phyloP scores from a whole-genome alignment of 2,888 invertebrate genomes.

The Cryptocephalus moraei region DNA sequence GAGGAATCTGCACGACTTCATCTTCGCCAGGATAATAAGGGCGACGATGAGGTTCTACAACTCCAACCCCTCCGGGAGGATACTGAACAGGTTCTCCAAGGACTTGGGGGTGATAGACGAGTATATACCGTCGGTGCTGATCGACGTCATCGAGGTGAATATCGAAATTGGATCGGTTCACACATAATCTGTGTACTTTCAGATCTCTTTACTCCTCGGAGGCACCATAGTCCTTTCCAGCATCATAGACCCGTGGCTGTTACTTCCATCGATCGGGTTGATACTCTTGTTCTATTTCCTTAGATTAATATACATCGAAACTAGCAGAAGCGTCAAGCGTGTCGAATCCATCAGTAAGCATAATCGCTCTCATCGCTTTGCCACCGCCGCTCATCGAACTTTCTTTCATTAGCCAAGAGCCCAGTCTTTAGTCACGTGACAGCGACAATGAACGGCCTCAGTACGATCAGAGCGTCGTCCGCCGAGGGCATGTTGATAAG shows the following conservation, averaged over 20 bases:
- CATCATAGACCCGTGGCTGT: slow-evolving; percentile 58
- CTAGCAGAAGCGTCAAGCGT: slow-evolving; percentile 64
- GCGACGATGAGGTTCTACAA: slow-evolving; percentile 36
- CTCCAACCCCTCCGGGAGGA: slow-evolving; percentile 34
- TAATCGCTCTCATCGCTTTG: not conserved
- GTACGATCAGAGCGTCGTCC: slow-evolving; percentile 63
- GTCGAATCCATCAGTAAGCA: slow-evolving; percentile 57
- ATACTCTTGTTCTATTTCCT: slow-evolving; percentile 54
- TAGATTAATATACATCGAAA: slow-evolving; percentile 58
- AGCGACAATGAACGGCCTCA: slow-evolving; percentile 64
- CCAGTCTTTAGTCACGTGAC: slow-evolving; percentile 70
- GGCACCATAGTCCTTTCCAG: slow-evolving; percentile 65
- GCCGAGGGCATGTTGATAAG: slow-evolving; percentile 51
- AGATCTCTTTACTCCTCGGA: slow-evolving; percentile 43
- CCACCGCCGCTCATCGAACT: not conserved
- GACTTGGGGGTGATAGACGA: slow-evolving; percentile 50
- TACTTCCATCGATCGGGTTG: slow-evolving; percentile 55
- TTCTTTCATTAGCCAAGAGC: slow-evolving; percentile 51
- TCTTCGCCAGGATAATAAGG: slow-evolving; percentile 27
- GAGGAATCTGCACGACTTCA: slow-evolving; percentile 29
- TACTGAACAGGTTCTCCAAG: slow-evolving; percentile 38
- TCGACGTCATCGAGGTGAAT: slow-evolving; percentile 31
- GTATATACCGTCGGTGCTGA: slow-evolving; percentile 43
- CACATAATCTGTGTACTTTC: slow-evolving; percentile 7
- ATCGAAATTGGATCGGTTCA: not conserved